A percentile compares a stretch with the other conserved stretches of the same genome.
Evolutionary conservation across 2,113 vertebrate species (phyloP).

Genomic region (Brachypteracias leptosomus): DNA sequence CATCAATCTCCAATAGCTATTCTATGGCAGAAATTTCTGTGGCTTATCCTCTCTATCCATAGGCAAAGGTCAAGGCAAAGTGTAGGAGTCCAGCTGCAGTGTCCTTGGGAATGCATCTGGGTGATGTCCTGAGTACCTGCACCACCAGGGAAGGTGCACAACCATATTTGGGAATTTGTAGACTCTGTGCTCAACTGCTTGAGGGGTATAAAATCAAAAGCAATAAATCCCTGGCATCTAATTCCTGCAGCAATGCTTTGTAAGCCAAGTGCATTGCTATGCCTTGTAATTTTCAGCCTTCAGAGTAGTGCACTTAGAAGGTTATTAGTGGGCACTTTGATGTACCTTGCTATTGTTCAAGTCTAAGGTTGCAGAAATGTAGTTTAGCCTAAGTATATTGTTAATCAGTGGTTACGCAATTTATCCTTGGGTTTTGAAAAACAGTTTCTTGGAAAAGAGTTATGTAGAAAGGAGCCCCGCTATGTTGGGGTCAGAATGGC

Average conservation of each 20-base stretch:
- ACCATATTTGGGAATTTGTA: background rate
- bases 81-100: background rate
- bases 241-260: background rate
- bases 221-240: background rate
- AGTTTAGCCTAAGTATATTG: background rate
- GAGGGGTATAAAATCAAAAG: background rate
- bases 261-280: background rate
- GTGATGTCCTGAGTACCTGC: background rate
- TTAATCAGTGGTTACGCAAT: background rate
- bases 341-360: background rate
- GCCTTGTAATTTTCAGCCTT: background rate
- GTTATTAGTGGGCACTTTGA: background rate
- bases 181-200: fast-evolving
- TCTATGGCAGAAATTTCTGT: background rate
- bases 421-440: background rate
- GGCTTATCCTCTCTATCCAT: background rate
- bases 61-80: background rate
- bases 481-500: background rate
- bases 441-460: background rate
- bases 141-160: background rate
- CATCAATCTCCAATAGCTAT: background rate
- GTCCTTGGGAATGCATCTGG: background rate
- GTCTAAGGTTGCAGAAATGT: background rate
- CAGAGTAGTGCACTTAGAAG: background rate
- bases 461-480: background rate